Evolutionary conservation across 2,888 invertebrate genomes (phyloP), one percentile per base, ranked within the genome.

Genomic region (Pegoplata infirma): DNA sequence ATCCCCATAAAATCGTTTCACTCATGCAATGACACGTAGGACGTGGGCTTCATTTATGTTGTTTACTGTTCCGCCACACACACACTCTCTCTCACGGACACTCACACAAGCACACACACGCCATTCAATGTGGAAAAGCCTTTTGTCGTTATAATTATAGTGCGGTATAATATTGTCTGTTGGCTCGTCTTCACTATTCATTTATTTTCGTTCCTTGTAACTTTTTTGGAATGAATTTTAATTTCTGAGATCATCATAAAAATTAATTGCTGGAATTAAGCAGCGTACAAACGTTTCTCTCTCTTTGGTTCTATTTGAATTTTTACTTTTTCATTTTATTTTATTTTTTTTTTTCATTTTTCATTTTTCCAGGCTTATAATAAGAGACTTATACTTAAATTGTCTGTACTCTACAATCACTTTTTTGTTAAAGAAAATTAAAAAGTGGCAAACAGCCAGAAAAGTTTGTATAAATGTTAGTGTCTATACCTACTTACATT

Each of bases 231-330:
- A 83, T 79, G 81, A 73, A 86, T 83, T 85, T 85, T 83, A 86
- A 85, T 85, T 85, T 86, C 84, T 84, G 81, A 83, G 84, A 87
- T 86, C 84, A 86, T 84, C 84, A 84, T 86, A 84, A 84, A 86
- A 87, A 85, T 86, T 86, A 86, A 87, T 86, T 86, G 86, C 83
- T 84, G 84, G 85, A 85, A 87, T 86, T 85, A 85, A 85, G 85
- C 82, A 80, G 49, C 61, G 28, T 23, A 69, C 14, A 74, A 72
- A 71, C 58, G 58, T 53, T n/a, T n/a, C n/a, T n/a, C n/a, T n/a
- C n/a, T 53, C 46, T 76, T 71, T 58, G 64, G 44, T 46, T 61
- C 21, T 17, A 8, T 8, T 21, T 5, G 10, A 51, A 25, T 58
- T 55, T 36, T 44, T 16, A 25, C 8, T 59, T 56, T 32, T 53